Evolutionary conservation across 2,888 invertebrate species (phyloP).

Genomic region (Pimpla rufipes): DNA sequence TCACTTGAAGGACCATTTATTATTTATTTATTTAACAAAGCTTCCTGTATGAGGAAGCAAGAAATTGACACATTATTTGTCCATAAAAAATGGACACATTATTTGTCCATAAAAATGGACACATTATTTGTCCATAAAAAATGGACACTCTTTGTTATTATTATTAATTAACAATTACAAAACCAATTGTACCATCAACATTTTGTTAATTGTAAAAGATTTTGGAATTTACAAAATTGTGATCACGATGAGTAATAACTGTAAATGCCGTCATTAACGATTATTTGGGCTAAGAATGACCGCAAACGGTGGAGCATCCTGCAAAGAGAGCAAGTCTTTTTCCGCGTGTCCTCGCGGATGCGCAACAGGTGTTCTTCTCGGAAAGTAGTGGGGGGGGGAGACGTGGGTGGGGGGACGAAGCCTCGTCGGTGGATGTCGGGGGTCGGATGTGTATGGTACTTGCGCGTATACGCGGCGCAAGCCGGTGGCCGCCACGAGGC

Average conservation of each 20-base stretch:
- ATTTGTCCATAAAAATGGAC: too few species aligned
- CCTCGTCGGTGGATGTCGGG: conserved; percentile 21
- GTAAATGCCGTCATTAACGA: background rate
- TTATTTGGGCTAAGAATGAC: background rate
- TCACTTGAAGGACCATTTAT: background rate
- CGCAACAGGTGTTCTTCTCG: conserved; percentile 63
- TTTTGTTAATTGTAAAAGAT: too few species aligned
- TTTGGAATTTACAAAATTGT: too few species aligned
- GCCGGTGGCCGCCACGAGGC: conserved; percentile 44
- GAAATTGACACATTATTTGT: too few species aligned
- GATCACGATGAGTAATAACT: too few species aligned
- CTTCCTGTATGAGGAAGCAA: too few species aligned
- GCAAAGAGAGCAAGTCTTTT: conserved; percentile 35
- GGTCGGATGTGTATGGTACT: conserved; percentile 52
- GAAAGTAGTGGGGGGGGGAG: conserved; percentile 12
- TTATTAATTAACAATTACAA: too few species aligned
- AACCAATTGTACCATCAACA: too few species aligned
- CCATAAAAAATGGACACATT: too few species aligned
- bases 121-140: too few species aligned
- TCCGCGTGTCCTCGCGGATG: conserved; percentile 48
- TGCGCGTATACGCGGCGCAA: conserved; percentile 48
- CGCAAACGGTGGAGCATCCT: background rate
- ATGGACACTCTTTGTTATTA: too few species aligned
- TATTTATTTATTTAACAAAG: too few species aligned
- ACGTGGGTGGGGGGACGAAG: conserved; percentile 49